Conservation (phyloP, 2,113 vertebrate genomes). For the Glaucomys volans region DNA sequence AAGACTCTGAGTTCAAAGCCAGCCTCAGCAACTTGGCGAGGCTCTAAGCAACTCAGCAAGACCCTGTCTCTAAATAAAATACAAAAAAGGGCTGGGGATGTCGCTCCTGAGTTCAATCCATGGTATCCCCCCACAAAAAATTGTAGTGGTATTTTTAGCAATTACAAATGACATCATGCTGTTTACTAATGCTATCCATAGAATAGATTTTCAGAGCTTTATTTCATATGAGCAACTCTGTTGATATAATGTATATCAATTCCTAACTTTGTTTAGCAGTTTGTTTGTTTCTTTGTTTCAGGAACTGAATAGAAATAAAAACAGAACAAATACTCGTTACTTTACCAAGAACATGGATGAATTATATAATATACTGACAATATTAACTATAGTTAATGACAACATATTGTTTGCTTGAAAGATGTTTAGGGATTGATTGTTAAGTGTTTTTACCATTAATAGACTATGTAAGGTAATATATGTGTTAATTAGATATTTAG, state of each 20-base stretch:
- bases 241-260: background rate
- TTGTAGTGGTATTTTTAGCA: background rate
- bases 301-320: background rate
- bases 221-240: background rate
- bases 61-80: too few species aligned
- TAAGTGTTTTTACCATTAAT: background rate
- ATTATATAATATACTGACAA: background rate
- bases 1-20: too few species aligned
- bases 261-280: background rate
- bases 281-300: background rate
- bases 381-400: background rate
- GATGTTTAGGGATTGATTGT: background rate
- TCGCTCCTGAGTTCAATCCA: too few species aligned
- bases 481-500: background rate
- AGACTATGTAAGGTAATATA: background rate
- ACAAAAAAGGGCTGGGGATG: too few species aligned
- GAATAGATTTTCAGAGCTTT: background rate
- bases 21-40: too few species aligned
- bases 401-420: background rate
- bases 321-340: background rate
- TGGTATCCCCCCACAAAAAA: too few species aligned
- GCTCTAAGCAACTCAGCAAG: too few species aligned
- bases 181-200: background rate
- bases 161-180: background rate
- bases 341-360: background rate